A percentile compares a stretch with the other conserved stretches of the same genome.
Evolutionary conservation across 2,888 invertebrate species (phyloP).

Genomic region (Lepidonotus clava): DNA sequence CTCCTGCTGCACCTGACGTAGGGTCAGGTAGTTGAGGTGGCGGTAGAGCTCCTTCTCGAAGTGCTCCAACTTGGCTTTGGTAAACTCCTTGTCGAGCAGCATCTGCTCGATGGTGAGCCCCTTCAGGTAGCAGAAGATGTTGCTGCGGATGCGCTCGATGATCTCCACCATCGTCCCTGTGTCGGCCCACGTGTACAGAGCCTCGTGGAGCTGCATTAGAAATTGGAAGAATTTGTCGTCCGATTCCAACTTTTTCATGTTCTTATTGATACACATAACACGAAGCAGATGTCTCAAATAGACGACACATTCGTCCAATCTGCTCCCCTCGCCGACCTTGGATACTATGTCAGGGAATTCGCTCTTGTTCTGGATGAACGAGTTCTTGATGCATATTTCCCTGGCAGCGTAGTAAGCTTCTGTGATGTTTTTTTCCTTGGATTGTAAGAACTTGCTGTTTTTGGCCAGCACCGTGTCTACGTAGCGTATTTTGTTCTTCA

Average conservation of each 20-base stretch:
- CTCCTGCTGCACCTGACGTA: constrained; percentile 60
- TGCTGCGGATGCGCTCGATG: constrained; percentile 62
- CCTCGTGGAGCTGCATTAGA: constrained; percentile 63
- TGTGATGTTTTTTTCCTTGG: constrained; percentile 60
- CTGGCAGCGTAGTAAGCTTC: constrained; percentile 63
- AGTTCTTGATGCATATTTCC: constrained; percentile 64
- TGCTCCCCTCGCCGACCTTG: constrained; percentile 59
- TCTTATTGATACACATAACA: constrained; percentile 61
- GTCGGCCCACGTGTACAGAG: constrained; percentile 60
- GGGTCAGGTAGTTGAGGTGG: constrained; percentile 64
- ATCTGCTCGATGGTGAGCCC: constrained; percentile 64
- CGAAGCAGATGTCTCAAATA: constrained; percentile 65
- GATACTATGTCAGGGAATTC: constrained; percentile 63
- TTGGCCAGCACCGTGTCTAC: constrained; percentile 64
- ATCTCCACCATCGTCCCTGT: constrained; percentile 59
- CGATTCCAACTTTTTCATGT: constrained; percentile 62
- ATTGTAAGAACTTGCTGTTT: constrained; percentile 57
- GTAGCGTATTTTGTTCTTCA: constrained; percentile 64
- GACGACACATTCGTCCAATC: constrained; percentile 60
- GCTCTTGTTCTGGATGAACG: constrained; percentile 61
- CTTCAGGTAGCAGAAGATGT: constrained; percentile 63
- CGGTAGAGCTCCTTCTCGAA: constrained; percentile 64
- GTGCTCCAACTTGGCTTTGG: constrained; percentile 65
- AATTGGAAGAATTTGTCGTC: constrained; percentile 65
- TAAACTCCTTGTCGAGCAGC: constrained; percentile 64